phyloP scores from a whole-genome alignment of 2,797 vertebrate genomes.

The Pterois miles region DNA sequence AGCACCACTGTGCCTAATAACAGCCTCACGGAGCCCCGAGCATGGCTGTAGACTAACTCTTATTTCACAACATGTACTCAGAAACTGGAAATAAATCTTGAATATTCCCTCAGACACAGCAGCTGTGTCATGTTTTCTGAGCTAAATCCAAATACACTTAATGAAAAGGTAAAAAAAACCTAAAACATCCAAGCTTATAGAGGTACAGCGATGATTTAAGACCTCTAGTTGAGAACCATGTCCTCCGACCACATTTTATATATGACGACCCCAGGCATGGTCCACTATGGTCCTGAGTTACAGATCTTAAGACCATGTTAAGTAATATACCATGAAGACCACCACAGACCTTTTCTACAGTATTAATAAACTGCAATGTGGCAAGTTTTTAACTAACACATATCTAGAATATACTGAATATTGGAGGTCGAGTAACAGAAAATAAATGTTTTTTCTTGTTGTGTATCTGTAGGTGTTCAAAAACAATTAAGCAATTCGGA shows the following conservation, averaged over 20 bases:
- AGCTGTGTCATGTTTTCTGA: background rate
- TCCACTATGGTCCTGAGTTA: background rate
- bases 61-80: background rate
- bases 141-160: slow-evolving; percentile 9
- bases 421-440: background rate
- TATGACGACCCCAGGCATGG: background rate
- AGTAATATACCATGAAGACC: background rate
- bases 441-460: background rate
- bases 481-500: background rate
- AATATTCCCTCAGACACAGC: background rate
- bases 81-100: background rate
- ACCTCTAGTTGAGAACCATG: background rate
- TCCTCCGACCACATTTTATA: background rate
- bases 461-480: background rate
- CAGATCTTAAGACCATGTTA: background rate
- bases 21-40: too few relatives aligned
- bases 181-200: slow-evolving; percentile 2
- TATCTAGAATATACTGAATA: background rate
- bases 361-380: background rate
- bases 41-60: too few relatives aligned
- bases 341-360: background rate
- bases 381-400: background rate
- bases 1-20: too few relatives aligned
- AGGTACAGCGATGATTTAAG: background rate
- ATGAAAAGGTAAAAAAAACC: background rate